Percentiles rank a stretch among this genome's conserved stretches.
phyloP scores from a whole-genome alignment of 1,140 invertebrate species.

The Lysiphlebus fabarum region DNA sequence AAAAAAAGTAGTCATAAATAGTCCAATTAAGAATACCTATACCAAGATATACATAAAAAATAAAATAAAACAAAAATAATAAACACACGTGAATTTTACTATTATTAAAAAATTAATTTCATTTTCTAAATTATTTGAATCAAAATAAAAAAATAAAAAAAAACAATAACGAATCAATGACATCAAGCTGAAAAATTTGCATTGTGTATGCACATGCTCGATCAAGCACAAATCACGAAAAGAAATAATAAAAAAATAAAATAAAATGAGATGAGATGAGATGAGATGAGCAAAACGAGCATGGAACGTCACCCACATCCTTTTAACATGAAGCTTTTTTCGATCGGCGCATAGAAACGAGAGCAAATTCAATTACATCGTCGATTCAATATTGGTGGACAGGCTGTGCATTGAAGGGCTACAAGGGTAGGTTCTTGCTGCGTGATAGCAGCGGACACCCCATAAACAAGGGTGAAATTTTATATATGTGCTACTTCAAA shows the following conservation, averaged over 20 bases:
- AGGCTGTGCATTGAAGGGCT: constrained; percentile 22
- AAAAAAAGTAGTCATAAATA: too few species aligned
- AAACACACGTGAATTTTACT: too few species aligned
- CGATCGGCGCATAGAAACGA: constrained; percentile 40
- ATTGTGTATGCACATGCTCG: background rate
- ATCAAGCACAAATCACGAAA: background rate
- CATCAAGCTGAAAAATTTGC: background rate
- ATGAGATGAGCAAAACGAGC: background rate
- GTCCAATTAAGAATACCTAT: too few species aligned
- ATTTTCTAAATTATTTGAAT: too few species aligned
- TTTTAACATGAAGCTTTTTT: constrained; percentile 29
- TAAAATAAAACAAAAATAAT: too few species aligned
- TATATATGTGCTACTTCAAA: constrained; percentile 30
- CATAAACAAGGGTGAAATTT: constrained; percentile 44
- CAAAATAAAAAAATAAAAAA: background rate
- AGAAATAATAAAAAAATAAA: background rate
- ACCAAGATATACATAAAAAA: too few species aligned
- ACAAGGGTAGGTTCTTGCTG: constrained; percentile 21
- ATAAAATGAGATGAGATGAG: background rate
- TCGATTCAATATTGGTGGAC: constrained; percentile 37
- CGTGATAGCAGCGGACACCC: constrained; percentile 36
- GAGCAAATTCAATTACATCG: constrained; percentile 45
- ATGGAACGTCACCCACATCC: background rate
- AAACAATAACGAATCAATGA: background rate
- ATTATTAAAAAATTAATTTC: too few species aligned